Conservation (phyloP, 2,113 vertebrate genomes). For the Periophthalmus modestus region DNA sequence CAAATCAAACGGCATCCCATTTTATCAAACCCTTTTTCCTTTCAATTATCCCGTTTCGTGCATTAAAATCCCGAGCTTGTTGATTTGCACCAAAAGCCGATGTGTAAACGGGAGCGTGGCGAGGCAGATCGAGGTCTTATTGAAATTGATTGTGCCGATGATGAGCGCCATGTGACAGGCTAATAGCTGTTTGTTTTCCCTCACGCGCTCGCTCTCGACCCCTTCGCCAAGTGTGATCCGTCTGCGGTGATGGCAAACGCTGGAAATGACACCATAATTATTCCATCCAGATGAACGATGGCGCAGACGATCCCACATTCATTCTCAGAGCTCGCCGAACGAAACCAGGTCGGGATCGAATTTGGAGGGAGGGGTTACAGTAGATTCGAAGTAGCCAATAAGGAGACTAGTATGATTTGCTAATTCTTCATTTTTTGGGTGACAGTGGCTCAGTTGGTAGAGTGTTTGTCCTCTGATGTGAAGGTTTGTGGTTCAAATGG, state of each 20-base stretch:
- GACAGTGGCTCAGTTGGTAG: too few relatives aligned
- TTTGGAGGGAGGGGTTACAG: too few relatives aligned
- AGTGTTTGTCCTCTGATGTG: too few relatives aligned
- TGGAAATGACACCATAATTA: constrained; percentile 57
- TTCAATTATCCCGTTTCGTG: not conserved
- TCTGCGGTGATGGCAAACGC: constrained; percentile 36
- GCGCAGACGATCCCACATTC: constrained; percentile 21
- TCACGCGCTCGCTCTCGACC: constrained; percentile 14
- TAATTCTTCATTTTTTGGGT: too few relatives aligned
- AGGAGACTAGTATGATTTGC: too few relatives aligned
- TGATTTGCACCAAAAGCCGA: constrained; percentile 28
- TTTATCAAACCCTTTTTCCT: not conserved
- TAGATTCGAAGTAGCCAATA: too few relatives aligned
- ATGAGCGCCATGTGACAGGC: constrained; percentile 44
- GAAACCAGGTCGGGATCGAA: constrained; percentile 1
- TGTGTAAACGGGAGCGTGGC: constrained; percentile 41
- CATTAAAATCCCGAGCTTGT: constrained; percentile 24
- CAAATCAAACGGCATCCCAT: not conserved
- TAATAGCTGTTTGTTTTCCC: constrained; percentile 53
- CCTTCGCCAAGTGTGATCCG: constrained; percentile 32
- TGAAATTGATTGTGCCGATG: constrained; percentile 57
- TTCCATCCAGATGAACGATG: constrained; percentile 42
- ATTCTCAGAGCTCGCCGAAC: constrained; percentile 15
- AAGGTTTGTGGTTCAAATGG: too few relatives aligned
- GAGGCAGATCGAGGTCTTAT: constrained; percentile 49